Evolutionary conservation across 1,140 invertebrate species (phyloP), one percentile per base, ranked within the genome.

Genomic region (Eumaeus atala): DNA sequence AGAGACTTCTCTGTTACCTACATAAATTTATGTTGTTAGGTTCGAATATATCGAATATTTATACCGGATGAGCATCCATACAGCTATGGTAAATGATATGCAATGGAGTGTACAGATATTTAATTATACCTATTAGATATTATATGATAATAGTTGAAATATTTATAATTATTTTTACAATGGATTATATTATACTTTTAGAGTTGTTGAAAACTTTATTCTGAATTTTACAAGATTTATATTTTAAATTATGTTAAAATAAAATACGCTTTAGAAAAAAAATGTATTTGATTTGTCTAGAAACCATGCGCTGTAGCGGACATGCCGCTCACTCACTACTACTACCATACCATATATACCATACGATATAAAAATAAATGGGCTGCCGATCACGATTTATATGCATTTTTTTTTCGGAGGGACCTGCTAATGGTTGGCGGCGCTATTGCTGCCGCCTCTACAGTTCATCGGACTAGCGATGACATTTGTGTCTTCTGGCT

Each of bases 211-310:
- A 74, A 67, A 75, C 76, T 74, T 81, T 82, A 79, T 78, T 77
- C 70, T 76, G 69, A 78, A 75, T 77, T 84, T 84, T 84, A 79
- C 73, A 84, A 76, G 70, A 79, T 81, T 82, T 85, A 84, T 75
- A 83, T 79, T 78, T 84, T 77, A 74, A 78, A 72, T 74, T 82
- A 85, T 75, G 78, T 86, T 84, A 84, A 64, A 84, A 77, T 76
- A 74, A 82, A 80, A 76, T 54, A 64, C 77, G 81, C 81, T 84
- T 84, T 67, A 54, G 56, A 59, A 62, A 65, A 37, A 33, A 48
- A 48, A 56, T 54, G 17, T 59, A 54, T 58, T 61, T 56, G 2
- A 28, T 28, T 28, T 6, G n/a, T 3, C 21, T 28, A 28, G 2
- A 6, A 28, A 28, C 2, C 2, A 28, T 28, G 21, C 21, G 6